Evolutionary conservation across 2,888 invertebrate genomes (phyloP).

Genomic region (Netelia fuscicornis): DNA sequence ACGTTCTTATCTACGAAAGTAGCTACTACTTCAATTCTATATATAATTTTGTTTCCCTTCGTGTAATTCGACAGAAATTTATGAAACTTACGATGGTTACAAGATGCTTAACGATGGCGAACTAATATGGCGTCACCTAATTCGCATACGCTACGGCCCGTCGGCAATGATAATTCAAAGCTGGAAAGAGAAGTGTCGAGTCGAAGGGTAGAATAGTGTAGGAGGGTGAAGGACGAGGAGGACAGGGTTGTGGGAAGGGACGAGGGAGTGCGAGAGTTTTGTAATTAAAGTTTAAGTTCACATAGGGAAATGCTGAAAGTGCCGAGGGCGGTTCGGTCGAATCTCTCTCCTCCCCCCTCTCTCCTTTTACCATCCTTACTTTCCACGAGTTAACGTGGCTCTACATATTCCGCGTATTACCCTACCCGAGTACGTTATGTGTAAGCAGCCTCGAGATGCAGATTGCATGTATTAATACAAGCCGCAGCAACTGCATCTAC

Average conservation of each 20-base stretch:
- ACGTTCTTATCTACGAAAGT: no score
- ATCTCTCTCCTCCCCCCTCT: neutral
- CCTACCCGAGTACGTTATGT: neutral
- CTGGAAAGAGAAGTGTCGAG: constrained; percentile 19
- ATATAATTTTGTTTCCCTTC: no score
- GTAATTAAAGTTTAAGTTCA: constrained; percentile 63
- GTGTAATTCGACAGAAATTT: no score
- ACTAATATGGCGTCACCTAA: no score
- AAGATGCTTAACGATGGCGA: neutral
- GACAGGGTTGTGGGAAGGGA: constrained; percentile 5
- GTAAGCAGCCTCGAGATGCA: constrained; percentile 32
- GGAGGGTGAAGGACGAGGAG: neutral
- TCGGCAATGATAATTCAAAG: constrained; percentile 46
- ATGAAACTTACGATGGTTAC: no score
- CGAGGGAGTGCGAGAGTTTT: constrained; percentile 29
- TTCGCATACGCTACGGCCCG: no score
- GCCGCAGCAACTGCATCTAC: constrained; percentile 13
- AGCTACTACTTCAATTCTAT: no score
- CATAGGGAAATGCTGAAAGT: constrained; percentile 48
- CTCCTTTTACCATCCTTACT: neutral
- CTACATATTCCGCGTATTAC: constrained; percentile 44
- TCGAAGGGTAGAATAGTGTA: neutral
- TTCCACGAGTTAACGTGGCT: constrained; percentile 14
- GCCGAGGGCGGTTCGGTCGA: constrained; percentile 38
- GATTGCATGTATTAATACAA: constrained; percentile 41